Conservation (phyloP, 2,888 invertebrate species). For the Rhagophthalmus giganteus region DNA sequence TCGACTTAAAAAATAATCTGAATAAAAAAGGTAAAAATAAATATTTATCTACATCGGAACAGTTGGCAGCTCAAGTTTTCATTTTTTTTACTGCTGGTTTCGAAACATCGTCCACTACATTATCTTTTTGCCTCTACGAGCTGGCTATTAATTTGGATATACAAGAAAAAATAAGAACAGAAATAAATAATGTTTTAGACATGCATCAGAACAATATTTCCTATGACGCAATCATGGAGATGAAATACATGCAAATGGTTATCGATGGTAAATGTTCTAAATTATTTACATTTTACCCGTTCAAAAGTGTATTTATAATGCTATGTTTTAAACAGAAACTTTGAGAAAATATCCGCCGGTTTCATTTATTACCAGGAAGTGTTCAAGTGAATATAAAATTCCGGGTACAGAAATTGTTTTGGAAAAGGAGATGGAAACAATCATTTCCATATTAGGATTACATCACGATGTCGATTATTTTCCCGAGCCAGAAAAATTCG, state of each 20-base stretch:
- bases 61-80: slow-evolving; percentile 39
- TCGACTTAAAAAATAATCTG: slow-evolving; percentile 6
- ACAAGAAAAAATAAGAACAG: slow-evolving; percentile 53
- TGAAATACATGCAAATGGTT: too few relatives aligned
- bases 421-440: slow-evolving; percentile 4
- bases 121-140: slow-evolving; percentile 57
- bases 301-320: too few relatives aligned
- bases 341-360: slow-evolving; percentile 8
- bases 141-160: slow-evolving; percentile 55
- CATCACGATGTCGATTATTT: slow-evolving; percentile 43
- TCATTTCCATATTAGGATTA: slow-evolving; percentile 40
- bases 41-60: too few relatives aligned
- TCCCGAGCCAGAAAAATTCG: slow-evolving; percentile 45
- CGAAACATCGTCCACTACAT: slow-evolving; percentile 49
- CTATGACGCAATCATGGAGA: too few relatives aligned
- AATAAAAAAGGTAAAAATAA: too few relatives aligned
- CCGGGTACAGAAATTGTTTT: neutral
- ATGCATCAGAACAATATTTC: too few relatives aligned
- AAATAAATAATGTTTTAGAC: slow-evolving; percentile 53
- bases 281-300: too few relatives aligned
- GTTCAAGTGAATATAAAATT: neutral
- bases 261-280: too few relatives aligned
- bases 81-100: slow-evolving; percentile 47
- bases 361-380: neutral
- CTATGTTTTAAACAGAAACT: too few relatives aligned